Base-by-base conservation (phyloP, 1,140 invertebrate genomes). In the Brachystomella parvula region DNA sequence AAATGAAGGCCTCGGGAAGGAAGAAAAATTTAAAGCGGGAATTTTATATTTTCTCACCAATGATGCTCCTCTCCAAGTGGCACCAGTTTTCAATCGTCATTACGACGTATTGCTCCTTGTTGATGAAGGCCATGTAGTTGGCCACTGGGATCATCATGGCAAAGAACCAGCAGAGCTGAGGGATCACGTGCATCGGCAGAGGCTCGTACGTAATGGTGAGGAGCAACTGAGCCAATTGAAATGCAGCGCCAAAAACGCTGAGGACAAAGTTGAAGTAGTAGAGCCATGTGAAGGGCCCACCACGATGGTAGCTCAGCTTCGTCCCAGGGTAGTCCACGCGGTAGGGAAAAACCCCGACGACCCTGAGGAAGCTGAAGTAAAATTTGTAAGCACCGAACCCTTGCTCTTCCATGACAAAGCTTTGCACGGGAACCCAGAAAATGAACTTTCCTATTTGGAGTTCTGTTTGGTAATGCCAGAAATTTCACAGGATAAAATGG, bases 221-320 rank as follows among this genome's bases (percentile, higher is more conserved):
- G 15, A 64, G 28, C 24, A 73, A 65, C 39, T 70, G 67, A 3
- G 68, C 69, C 2, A 60, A 57, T 58, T 73, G 69, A 49, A 73
- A 73, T 1, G 67, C 64, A 0, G 59, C 47, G 1, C 67, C 67
- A 33, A 73, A 73, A n/a, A 69, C 39, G 44, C 69, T 53, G 2
- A 33, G 64, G 6, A 73, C 60, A 56, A 69, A 73, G 56, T 73
- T 73, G 67, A 73, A 56, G 62, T 73, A 73, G 63, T 73, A 73
- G 47, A 73, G 63, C 72, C 69, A 73, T 61, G 69, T 73, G 47
- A 60, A 73, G 26, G 63, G 32, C 24, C 72, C 72, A 21, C 39
- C 60, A 3, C 47, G 57, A 39, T 71, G 64, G 28, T 63, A 58
- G 2, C 63, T 33, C 1, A 70, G 35, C 29, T 66, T 65, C 9